A percentile compares a stretch with the other conserved stretches of the same genome.
phyloP scores from a whole-genome alignment of 2,113 vertebrate genomes.

The Anolis sagrei region DNA sequence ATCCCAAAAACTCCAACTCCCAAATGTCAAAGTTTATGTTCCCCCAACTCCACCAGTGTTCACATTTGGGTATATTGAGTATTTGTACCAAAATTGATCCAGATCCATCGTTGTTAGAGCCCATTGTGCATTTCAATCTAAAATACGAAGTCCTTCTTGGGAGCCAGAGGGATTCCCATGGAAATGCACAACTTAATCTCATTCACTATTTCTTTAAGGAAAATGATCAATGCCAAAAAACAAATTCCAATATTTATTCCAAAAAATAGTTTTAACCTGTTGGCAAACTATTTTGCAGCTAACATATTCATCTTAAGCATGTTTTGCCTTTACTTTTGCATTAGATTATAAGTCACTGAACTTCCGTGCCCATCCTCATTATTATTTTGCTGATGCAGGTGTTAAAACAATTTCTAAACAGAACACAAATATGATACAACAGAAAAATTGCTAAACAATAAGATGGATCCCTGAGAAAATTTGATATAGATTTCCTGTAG shows the following conservation, averaged over 20 bases:
- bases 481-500: conserved; percentile 60
- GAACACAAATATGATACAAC: conserved; percentile 12
- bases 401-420: conserved; percentile 34
- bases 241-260: neutral
- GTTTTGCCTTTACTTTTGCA: conserved; percentile 23
- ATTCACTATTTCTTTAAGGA: neutral
- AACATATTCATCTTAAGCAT: conserved; percentile 26
- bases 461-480: conserved; percentile 49
- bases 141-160: neutral
- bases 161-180: neutral
- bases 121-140: too few relatives aligned
- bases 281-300: conserved; percentile 17
- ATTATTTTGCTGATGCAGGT: neutral
- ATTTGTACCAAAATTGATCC: too few relatives aligned
- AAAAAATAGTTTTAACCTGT: neutral
- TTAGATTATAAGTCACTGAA: conserved; percentile 25
- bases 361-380: neutral
- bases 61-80: too few relatives aligned
- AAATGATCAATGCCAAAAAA: neutral
- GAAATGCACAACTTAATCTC: too few relatives aligned
- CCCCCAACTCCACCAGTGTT: too few relatives aligned
- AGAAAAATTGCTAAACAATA: conserved; percentile 56
- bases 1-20: too few relatives aligned
- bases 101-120: too few relatives aligned
- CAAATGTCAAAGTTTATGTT: too few relatives aligned